Conservation (phyloP, 2,888 invertebrate genomes). For the Sericinus montela region DNA sequence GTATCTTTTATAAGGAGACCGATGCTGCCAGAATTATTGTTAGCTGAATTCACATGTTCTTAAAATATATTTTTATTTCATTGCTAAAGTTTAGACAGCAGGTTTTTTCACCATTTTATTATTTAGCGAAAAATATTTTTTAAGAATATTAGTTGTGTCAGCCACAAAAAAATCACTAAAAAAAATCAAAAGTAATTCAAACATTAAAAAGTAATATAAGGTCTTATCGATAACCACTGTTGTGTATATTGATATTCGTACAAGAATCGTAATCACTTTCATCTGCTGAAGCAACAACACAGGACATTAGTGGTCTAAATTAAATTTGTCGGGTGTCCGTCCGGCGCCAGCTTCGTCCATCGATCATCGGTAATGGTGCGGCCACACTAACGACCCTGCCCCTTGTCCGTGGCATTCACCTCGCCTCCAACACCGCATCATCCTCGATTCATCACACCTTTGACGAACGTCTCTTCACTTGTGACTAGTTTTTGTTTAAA, state of each 20-base stretch:
- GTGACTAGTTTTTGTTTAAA: not conserved
- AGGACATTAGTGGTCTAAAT: conserved; percentile 67
- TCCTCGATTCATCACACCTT: conserved; percentile 29
- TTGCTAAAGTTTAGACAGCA: too few species aligned
- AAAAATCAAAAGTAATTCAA: too few species aligned
- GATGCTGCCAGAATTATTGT: too few species aligned
- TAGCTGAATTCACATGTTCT: too few species aligned
- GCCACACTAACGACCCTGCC: conserved; percentile 61
- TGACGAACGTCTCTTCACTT: conserved; percentile 28
- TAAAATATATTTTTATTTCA: too few species aligned
- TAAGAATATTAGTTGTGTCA: too few species aligned
- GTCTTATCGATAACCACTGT: not conserved
- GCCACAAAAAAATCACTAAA: too few species aligned
- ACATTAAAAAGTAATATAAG: too few species aligned
- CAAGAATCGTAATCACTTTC: conserved; percentile 35
- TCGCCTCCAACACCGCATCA: conserved; percentile 18
- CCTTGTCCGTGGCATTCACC: conserved; percentile 34
- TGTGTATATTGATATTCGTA: not conserved
- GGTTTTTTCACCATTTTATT: too few species aligned
- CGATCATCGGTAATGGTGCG: conserved; percentile 70
- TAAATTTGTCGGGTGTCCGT: conserved; percentile 70
- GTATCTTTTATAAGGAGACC: too few species aligned
- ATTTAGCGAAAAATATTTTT: too few species aligned
- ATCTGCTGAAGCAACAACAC: conserved; percentile 39
- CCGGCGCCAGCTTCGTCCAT: conserved; percentile 61